A percentile compares a stretch with the other conserved stretches of the same genome.
Conservation (phyloP, 2,797 vertebrate species). For the Molossus alvarezi region DNA sequence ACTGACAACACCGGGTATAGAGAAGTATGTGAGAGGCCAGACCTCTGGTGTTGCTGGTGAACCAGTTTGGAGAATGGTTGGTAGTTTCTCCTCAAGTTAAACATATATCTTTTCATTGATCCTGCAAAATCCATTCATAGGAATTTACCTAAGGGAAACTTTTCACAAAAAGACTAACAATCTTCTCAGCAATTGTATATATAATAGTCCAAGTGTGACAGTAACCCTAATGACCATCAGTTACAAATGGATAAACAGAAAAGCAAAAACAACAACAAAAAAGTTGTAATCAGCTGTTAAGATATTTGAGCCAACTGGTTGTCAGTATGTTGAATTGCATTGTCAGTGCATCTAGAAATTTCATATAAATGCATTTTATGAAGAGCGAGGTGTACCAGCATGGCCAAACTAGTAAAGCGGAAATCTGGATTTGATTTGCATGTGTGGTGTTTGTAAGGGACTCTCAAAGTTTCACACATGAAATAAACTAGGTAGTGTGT, state of each 20-base stretch:
- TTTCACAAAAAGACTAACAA: neutral
- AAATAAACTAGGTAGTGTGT: conserved; percentile 84
- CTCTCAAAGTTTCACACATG: conserved; percentile 82
- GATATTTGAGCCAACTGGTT: conserved; percentile 12
- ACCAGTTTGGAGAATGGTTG: neutral
- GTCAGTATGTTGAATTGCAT: neutral
- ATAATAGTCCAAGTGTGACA: neutral
- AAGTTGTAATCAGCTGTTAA: conserved; percentile 53
- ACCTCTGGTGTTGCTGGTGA: neutral
- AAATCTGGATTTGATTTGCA: conserved; percentile 64
- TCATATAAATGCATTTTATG: neutral
- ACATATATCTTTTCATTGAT: neutral
- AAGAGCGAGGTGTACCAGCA: neutral
- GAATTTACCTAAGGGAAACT: neutral
- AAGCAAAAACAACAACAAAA: neutral
- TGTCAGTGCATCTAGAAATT: neutral
- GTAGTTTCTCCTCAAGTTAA: neutral
- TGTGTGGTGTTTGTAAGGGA: conserved; percentile 72
- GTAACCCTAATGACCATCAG: neutral
- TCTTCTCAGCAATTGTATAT: neutral
- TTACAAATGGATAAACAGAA: neutral
- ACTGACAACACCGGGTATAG: neutral
- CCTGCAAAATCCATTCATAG: neutral
- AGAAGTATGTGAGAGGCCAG: neutral
- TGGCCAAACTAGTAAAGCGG: neutral